phyloP scores from a whole-genome alignment of 1,140 invertebrate genomes.

The Drosophila watanabei region DNA sequence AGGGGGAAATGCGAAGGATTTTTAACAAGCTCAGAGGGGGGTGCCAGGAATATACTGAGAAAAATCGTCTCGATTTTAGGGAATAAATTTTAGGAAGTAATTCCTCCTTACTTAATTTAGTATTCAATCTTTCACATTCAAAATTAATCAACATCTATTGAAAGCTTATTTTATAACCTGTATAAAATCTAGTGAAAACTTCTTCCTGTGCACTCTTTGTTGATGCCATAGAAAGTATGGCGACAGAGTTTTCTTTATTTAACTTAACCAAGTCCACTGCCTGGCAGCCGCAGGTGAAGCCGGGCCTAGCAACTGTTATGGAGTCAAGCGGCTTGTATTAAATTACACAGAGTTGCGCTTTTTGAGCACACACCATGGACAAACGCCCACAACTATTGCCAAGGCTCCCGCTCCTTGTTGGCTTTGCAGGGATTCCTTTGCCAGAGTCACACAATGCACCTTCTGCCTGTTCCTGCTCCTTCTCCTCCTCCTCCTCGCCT shows the following conservation, averaged over 20 bases:
- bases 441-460: constrained; percentile 24
- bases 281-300: constrained; percentile 13
- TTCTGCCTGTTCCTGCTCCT: constrained; percentile 19
- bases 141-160: neutral
- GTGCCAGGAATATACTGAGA: too few species aligned
- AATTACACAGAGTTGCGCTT: constrained; percentile 62
- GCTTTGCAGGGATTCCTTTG: constrained; percentile 65
- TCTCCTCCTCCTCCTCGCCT: neutral
- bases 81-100: neutral
- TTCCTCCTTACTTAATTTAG: neutral
- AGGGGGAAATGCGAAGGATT: constrained; percentile 20
- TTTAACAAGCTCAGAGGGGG: constrained; percentile 31
- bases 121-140: neutral
- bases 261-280: constrained; percentile 34
- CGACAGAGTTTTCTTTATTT: constrained; percentile 52
- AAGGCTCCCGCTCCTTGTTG: constrained; percentile 24
- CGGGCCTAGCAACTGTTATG: constrained; percentile 33
- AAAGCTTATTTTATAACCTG: neutral
- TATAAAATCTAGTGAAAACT: neutral
- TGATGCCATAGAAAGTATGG: constrained; percentile 64
- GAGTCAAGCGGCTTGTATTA: constrained; percentile 58
- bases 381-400: constrained; percentile 34
- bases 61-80: neutral
- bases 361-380: constrained; percentile 53
- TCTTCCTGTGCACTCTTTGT: neutral